Base-by-base conservation (phyloP, 2,797 vertebrate species). In the Sebastolobus altivelis region DNA sequence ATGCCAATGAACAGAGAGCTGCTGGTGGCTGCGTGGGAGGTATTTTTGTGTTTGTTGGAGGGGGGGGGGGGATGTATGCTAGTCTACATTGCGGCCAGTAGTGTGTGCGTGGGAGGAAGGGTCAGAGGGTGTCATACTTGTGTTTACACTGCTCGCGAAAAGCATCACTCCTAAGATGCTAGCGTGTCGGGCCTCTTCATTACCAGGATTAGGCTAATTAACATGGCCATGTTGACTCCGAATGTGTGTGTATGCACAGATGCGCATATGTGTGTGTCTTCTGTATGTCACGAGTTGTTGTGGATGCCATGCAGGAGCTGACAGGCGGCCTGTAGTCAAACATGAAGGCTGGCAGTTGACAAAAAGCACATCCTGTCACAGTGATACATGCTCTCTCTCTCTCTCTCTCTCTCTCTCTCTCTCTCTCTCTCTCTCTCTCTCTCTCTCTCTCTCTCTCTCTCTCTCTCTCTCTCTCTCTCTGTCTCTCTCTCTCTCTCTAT, bases 171-270 rank as follows among this genome's bases (percentile, higher is more conserved):
- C 61, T 67, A 55, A 83, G 72, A 91, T 46, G 75, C 80, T 55
- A 67, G 79, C 80, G 65, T 75, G 89, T 89, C 89, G 87, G 79
- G 56, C 75, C 80, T 85, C 92, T 87, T 92, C 87, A 89, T 92
- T 88, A 89, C 75, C 62, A 68, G 81, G 80, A 82, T 91, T 90
- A 88, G 73, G 75, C 88, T 89, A 92, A 94, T 94, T 92, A 92
- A 85, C 87, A 79, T 77, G 72, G 77, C 79, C 78, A 80, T 74
- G 77, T 88, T 86, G 70, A 79, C 37, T 82, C 43, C 37, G 14
- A 16, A 65, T 46, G 54, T 52, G 72, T 8, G n/a, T 31, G 37
- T 37, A n/a, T 20, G 46, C 20, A 52, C 43, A 46, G 31, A 35
- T 43, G 49, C 29, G 38, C 4, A 4, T 52, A 35, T 61, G 56